Evolutionary conservation across 2,797 vertebrate species (phyloP), one percentile per base, ranked within the genome.

Genomic region (Sebastes hubbsi): DNA sequence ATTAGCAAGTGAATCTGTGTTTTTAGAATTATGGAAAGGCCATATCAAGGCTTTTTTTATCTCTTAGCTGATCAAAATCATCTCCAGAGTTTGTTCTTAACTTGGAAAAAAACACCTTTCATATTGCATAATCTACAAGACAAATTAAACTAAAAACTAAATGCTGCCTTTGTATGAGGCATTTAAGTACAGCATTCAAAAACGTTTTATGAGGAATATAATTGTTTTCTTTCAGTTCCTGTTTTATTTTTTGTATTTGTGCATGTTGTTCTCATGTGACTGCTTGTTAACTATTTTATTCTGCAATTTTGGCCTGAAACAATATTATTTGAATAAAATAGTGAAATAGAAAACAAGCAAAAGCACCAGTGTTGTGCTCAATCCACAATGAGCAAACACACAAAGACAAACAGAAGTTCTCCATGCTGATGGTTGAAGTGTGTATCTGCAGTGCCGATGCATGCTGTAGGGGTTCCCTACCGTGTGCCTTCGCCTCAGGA

Each of bases 401-500:
- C 22, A 72, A 16, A 75, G 4, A 76, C 24, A 75, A 49, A 52
- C 1, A 22, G 10, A 65, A 24, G 30, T 77, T 71, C n/a, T 71
- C 36, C 58, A 9, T 80, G 70, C 83, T 92, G 75, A 92, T 80
- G 75, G 78, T 61, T 87, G 18, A 68, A 87, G 82, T 93, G 67
- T 94, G 79, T 95, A 85, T 94, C 90, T 87, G 66, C 96, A 95
- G 97, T 97, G 91, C 96, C 96, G 61, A 73, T 94, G 79, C 93
- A 91, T 72, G 85, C 91, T 64, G 81, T 94, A 87, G 91, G 88
- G 68, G n/a, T 92, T 77, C 97, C 97, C 32, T 98, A 97, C 94
- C 95, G 96, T 56, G 96, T 98, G 88, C 97, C 98, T 75, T 77
- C 97, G 2, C 94, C 96, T 84, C 97, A 97, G 91, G 97, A 99